Base-by-base conservation (phyloP, 1,140 invertebrate genomes). In the Elymnias hypermnestra region DNA sequence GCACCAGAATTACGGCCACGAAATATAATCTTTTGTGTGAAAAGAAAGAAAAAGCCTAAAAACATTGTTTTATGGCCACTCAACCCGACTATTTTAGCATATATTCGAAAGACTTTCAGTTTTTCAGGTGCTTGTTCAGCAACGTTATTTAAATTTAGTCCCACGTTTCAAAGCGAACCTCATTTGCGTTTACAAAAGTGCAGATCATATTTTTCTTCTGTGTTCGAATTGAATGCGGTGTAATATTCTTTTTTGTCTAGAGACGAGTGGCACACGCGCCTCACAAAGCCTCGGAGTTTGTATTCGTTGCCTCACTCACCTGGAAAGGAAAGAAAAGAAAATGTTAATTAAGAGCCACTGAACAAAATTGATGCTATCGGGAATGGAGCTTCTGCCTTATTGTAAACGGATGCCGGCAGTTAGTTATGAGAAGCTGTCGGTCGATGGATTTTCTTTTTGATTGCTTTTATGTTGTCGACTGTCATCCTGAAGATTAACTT, bases 281-380 rank as follows among this genome's bases (percentile, higher is more conserved):
- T 56, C 66, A 78, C 72, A 79, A 76, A 79, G 72, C 65, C 60
- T 57, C 58, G 37, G 57, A 63, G 63, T 73, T 75, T 72, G 72
- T 77, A 70, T 81, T 78, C 65, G 57, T 63, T 71, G 60, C 62
- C 63, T 74, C 76, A 83, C 78, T 85, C 78, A 85, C 76, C 73
- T 85, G 76, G 68, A 82, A 84, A 83, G 66, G 69, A 81, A 84
- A 83, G 81, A 83, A 83, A 84, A 82, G 74, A 79, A 79, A 78
- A 77, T 76, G 75, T 85, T 85, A 85, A 85, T 85, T 85, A 85
- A 83, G 71, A 82, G 68, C 63, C 69, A 77, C 70, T 78, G 81
- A 85, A 69, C 66, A 77, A 81, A 79, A 85, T 73, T 78, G 71
- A 83, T 83, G 79, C 76, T 70, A 76, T 72, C 57, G 64, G 63